Evolutionary conservation across 2,797 vertebrate species (phyloP).

Genomic region (Pseudochaenichthys georgianus): DNA sequence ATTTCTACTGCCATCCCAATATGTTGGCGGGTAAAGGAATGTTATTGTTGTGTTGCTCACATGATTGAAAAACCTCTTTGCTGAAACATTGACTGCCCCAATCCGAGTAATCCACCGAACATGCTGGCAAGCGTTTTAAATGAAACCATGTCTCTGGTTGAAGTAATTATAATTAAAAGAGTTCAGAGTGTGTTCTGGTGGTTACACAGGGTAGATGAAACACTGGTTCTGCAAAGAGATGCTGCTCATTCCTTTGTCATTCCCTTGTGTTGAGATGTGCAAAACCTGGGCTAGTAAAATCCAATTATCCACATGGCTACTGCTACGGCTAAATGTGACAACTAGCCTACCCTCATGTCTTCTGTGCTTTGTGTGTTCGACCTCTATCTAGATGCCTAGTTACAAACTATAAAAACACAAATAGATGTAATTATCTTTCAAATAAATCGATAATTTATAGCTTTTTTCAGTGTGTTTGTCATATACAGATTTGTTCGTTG

Average conservation of each 20-base stretch:
- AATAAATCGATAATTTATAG: too few relatives aligned
- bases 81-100: too few relatives aligned
- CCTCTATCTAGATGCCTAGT: background rate
- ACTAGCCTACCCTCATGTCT: background rate
- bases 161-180: conserved; percentile 15
- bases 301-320: background rate
- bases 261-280: background rate
- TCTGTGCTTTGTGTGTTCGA: background rate
- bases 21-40: background rate
- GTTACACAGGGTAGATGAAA: background rate
- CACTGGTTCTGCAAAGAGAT: conserved; percentile 6
- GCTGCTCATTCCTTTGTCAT: background rate
- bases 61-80: background rate
- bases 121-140: background rate
- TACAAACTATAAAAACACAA: too few relatives aligned
- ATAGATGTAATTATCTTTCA: too few relatives aligned
- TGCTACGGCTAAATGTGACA: background rate
- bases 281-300: background rate
- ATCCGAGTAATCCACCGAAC: background rate
- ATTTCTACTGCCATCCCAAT: background rate
- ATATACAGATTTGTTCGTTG: background rate
- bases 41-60: background rate
- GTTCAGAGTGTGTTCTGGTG: background rate
- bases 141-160: conserved; percentile 8
- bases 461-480: background rate